Conservation (phyloP, 2,113 vertebrate genomes). For the Clupea harengus region DNA sequence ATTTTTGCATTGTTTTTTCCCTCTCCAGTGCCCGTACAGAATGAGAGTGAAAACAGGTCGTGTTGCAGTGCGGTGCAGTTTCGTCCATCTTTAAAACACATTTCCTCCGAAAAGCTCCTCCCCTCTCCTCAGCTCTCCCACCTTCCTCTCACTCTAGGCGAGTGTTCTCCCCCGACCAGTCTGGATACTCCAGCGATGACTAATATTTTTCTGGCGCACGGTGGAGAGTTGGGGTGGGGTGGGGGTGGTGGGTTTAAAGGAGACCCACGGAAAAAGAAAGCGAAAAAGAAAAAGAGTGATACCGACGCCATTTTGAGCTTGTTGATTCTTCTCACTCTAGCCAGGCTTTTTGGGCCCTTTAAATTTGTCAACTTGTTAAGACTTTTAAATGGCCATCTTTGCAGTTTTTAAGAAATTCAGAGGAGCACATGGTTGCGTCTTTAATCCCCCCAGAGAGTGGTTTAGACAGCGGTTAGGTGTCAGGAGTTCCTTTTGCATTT, state of each 20-base stretch:
- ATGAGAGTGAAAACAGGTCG: not conserved
- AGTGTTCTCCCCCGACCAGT: slow-evolving; percentile 22
- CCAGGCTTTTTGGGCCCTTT: slow-evolving; percentile 16
- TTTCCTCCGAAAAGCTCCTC: slow-evolving; percentile 44
- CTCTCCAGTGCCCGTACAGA: not conserved
- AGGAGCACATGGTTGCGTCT: not conserved
- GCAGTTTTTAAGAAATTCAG: not conserved
- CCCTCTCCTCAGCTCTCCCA: not conserved
- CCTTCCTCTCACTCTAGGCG: not conserved
- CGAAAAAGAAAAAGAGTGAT: not conserved
- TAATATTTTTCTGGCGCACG: slow-evolving; percentile 52
- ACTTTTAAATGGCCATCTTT: not conserved
- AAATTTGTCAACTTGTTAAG: not conserved
- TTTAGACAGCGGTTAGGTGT: not conserved
- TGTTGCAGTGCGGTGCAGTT: slow-evolving; percentile 32
- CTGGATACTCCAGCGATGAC: slow-evolving; percentile 51
- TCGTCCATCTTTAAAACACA: slow-evolving; percentile 52
- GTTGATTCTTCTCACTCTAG: not conserved
- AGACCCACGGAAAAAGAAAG: slow-evolving; percentile 41
- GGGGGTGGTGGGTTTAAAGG: slow-evolving; percentile 14
- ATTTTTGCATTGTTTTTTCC: not conserved
- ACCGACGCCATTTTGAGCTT: slow-evolving; percentile 44
- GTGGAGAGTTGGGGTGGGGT: slow-evolving; percentile 17
- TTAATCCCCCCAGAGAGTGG: not conserved
- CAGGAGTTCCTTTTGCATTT: not conserved